phyloP scores from a whole-genome alignment of 2,797 vertebrate species.

The Pantherophis vulpinus region DNA sequence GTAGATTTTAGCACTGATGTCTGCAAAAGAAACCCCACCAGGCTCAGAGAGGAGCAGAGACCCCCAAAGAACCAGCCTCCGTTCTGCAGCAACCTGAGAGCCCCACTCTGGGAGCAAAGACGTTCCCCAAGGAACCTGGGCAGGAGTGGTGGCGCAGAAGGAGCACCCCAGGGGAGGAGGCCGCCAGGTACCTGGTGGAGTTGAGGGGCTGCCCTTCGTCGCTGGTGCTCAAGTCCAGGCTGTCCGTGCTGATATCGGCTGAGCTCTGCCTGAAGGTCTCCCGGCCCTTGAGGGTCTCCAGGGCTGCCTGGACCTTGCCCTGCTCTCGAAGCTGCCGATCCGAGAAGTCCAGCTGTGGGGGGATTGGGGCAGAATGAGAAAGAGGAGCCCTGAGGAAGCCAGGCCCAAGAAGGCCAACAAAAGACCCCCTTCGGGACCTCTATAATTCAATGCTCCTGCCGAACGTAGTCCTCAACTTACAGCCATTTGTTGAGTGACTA shows the following conservation, averaged over 20 bases:
- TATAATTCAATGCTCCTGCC: too few relatives aligned
- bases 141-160: not conserved
- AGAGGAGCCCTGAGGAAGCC: not conserved
- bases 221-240: constrained; percentile 78
- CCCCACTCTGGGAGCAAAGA: not conserved
- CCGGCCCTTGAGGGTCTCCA: constrained; percentile 59
- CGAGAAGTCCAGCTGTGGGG: constrained; percentile 70
- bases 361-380: not conserved
- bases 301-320: constrained; percentile 61
- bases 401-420: not conserved
- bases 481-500: too few relatives aligned
- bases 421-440: too few relatives aligned
- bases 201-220: constrained; percentile 72
- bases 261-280: constrained; percentile 49
- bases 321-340: constrained; percentile 76
- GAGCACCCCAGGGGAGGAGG: rapidly evolving
- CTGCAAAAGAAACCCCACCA: too few relatives aligned
- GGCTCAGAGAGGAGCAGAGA: too few relatives aligned
- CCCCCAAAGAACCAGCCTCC: not conserved
- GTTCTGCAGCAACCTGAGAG: too few relatives aligned
- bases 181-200: constrained; percentile 72
- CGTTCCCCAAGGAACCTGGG: not conserved
- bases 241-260: constrained; percentile 79
- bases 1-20: too few relatives aligned
- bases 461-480: not conserved